phyloP scores from a whole-genome alignment of 2,113 vertebrate genomes.

The Daphoenositta chrysoptera region DNA sequence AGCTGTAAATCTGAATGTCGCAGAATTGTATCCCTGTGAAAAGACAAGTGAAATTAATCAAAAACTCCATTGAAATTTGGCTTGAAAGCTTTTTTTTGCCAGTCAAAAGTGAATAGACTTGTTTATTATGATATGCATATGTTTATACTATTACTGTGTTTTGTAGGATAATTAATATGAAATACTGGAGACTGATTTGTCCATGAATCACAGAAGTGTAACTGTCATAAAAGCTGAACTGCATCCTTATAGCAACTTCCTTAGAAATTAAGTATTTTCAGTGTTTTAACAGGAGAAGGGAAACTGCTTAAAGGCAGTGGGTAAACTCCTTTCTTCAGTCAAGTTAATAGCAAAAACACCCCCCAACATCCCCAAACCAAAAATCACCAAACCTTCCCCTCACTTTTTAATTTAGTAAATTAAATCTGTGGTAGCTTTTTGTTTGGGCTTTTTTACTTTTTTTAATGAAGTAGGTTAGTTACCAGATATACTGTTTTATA shows the following conservation, averaged over 20 bases:
- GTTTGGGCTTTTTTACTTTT: not conserved
- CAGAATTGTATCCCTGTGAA: not conserved
- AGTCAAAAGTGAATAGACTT: not conserved
- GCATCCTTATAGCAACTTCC: not conserved
- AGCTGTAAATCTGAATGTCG: not conserved
- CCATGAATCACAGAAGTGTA: not conserved
- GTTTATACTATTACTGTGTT: not conserved
- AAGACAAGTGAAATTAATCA: not conserved
- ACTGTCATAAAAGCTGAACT: not conserved
- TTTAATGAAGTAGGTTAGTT: not conserved
- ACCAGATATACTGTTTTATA: not conserved
- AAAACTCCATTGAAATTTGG: not conserved
- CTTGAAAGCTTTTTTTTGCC: not conserved
- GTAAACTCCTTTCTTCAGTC: not conserved
- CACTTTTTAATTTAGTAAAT: not conserved
- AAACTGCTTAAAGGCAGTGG: not conserved
- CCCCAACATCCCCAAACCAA: accelerated
- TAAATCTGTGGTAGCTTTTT: not conserved
- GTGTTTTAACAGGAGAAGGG: not conserved
- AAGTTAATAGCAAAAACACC: not conserved
- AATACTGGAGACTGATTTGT: not conserved
- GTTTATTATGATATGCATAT: not conserved
- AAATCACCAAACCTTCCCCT: not conserved
- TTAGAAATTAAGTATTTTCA: not conserved
- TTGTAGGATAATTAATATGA: not conserved